Conservation (phyloP, 2,113 vertebrate genomes). For the Arenaria interpres region DNA sequence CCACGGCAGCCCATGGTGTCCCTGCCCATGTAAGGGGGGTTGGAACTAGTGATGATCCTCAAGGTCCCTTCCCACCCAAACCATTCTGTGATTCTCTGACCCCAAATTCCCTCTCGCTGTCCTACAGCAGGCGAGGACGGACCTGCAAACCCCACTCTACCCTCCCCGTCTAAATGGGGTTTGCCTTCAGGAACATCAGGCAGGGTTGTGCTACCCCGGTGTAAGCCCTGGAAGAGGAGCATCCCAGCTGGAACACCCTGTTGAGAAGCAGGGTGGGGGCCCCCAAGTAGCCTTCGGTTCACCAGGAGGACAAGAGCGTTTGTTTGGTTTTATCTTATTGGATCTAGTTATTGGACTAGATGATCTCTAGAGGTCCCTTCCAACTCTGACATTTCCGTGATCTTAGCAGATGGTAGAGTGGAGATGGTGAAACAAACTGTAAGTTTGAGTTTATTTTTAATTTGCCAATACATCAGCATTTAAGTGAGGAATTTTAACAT, state of each 20-base stretch:
- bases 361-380: too few relatives aligned
- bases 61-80: neutral
- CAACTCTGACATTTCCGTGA: too few relatives aligned
- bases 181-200: neutral
- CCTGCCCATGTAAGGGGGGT: neutral
- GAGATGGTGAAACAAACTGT: neutral
- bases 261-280: neutral
- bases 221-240: neutral
- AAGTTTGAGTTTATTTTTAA: neutral
- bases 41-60: neutral
- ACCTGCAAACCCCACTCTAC: neutral
- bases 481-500: neutral
- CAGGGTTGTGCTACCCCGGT: fast-evolving
- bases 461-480: neutral
- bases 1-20: neutral
- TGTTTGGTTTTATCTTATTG: neutral
- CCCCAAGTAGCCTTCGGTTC: neutral
- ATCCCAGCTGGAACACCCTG: neutral
- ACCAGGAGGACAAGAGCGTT: neutral
- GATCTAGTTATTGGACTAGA: too few relatives aligned
- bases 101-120: neutral
- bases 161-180: fast-evolving
- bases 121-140: neutral
- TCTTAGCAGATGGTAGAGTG: neutral
- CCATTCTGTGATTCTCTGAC: neutral